Conservation (phyloP, 30 jellyfish, hydroid and myxozoan species). For the Chrysaora quinquecirrha region DNA sequence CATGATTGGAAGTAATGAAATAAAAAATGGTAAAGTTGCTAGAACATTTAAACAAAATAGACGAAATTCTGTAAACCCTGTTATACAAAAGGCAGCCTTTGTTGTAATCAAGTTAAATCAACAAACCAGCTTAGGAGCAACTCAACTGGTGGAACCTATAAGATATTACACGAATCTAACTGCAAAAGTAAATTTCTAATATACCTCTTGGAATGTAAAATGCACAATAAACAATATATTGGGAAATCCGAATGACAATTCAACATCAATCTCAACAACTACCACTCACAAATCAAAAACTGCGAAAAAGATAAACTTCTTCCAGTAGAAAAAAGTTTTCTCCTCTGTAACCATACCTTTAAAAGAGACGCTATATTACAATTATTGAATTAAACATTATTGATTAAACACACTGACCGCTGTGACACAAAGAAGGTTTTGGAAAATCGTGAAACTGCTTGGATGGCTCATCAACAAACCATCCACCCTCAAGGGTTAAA, state of each 20-base stretch:
- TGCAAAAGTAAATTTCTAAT: too few species aligned
- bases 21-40: neutral
- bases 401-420: neutral
- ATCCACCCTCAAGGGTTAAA: neutral
- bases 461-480: neutral
- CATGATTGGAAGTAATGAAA: neutral
- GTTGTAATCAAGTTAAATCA: neutral
- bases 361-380: neutral
- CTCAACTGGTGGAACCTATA: too few species aligned
- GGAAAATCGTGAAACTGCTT: neutral
- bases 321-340: neutral
- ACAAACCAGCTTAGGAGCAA: neutral
- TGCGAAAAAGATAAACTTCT: neutral
- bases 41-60: neutral
- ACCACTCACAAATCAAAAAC: neutral
- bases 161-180: too few species aligned
- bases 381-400: neutral
- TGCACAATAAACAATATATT: neutral
- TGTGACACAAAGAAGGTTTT: neutral
- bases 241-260: constrained; percentile 7
- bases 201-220: neutral
- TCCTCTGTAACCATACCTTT: too few species aligned
- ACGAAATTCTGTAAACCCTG: neutral
- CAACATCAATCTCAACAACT: neutral
- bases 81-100: neutral